Percentiles rank a stretch among this genome's conserved stretches.
Conservation (phyloP, 2,113 vertebrate species). For the Heloderma charlesbogerti region DNA sequence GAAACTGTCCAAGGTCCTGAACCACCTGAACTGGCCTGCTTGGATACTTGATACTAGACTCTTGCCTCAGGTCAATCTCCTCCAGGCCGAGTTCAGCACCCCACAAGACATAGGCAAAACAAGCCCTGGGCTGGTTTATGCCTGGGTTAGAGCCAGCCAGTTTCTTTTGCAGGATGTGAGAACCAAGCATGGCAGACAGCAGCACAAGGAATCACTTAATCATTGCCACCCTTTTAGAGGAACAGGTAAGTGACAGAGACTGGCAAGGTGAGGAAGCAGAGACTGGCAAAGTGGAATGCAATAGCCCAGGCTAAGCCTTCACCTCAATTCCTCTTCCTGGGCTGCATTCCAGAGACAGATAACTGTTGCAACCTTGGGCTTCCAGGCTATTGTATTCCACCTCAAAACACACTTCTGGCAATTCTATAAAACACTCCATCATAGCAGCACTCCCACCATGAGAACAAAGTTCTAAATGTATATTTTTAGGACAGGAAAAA, state of each 20-base stretch:
- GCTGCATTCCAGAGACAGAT: neutral
- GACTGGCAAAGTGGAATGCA: neutral
- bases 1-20: neutral
- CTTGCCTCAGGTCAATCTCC: neutral
- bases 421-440: constrained; percentile 52
- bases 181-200: neutral
- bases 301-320: neutral
- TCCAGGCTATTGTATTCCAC: constrained; percentile 34
- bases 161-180: neutral
- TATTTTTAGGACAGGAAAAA: constrained; percentile 71
- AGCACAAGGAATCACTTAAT: neutral
- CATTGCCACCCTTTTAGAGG: neutral
- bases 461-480: constrained; percentile 49
- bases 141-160: no score
- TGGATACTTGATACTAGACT: neutral
- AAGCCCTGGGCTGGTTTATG: neutral
- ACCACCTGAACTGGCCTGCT: neutral
- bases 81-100: neutral
- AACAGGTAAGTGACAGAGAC: neutral
- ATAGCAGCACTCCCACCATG: constrained; percentile 59
- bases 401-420: constrained; percentile 60
- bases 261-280: neutral
- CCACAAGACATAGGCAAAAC: neutral
- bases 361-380: no score
- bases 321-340: neutral